A percentile compares a stretch with the other conserved stretches of the same genome.
phyloP scores from a whole-genome alignment of 1,140 invertebrate species.

The Leptoteleia sp. region DNA sequence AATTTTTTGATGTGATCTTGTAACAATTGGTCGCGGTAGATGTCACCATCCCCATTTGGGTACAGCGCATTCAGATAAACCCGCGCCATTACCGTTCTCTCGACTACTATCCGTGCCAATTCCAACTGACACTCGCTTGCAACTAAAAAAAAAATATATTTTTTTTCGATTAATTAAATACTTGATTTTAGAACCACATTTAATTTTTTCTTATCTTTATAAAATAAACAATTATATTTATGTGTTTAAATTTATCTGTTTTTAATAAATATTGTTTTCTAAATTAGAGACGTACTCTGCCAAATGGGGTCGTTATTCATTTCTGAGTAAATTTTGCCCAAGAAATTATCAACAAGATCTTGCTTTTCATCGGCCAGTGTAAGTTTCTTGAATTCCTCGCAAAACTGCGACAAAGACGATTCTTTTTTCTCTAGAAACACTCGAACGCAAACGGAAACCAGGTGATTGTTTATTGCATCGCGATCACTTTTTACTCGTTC shows the following conservation, averaged over 20 bases:
- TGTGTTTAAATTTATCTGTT: too few species aligned
- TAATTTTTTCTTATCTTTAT: too few species aligned
- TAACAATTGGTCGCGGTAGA: constrained; percentile 93
- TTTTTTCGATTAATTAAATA: too few species aligned
- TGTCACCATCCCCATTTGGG: constrained; percentile 98
- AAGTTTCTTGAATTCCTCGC: constrained; percentile 88
- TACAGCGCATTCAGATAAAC: constrained; percentile 97
- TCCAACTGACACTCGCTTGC: constrained; percentile 86
- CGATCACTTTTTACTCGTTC: constrained; percentile 87
- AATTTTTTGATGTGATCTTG: constrained; percentile 94
- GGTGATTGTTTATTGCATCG: constrained; percentile 88
- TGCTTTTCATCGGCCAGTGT: constrained; percentile 92
- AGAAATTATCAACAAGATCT: constrained; percentile 86
- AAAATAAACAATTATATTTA: too few species aligned
- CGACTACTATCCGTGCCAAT: constrained; percentile 87
- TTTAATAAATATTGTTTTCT: too few species aligned
- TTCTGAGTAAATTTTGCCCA: constrained; percentile 80
- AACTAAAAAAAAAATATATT: constrained; percentile 81
- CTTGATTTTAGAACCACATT: too few species aligned
- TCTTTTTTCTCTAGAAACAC: constrained; percentile 90
- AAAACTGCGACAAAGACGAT: constrained; percentile 85
- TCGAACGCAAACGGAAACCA: constrained; percentile 89
- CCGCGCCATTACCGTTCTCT: constrained; percentile 91
- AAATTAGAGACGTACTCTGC: constrained; percentile 83
- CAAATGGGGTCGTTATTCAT: constrained; percentile 87